Evolutionary conservation across 2,888 invertebrate species (phyloP), one percentile per base, ranked within the genome.

Genomic region (Schrankia costaestrigalis): DNA sequence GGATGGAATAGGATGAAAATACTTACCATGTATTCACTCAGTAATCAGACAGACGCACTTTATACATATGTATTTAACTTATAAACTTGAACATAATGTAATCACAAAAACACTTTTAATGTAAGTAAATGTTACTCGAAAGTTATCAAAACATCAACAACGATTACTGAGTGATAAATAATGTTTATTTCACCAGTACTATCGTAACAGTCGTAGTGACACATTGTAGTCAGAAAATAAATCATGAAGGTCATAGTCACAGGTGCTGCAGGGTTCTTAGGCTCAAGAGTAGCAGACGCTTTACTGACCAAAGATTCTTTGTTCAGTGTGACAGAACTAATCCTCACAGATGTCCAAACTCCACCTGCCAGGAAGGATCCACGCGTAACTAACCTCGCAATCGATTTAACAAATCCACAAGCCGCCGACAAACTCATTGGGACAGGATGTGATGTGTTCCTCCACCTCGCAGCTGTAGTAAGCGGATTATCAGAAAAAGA

Each of bases 401-500:
- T 56, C 1, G 53, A 59, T 14, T 32, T 57, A 1, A 42, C 53
- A 2, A 41, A 43, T 5, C 32, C 66, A 5, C 63, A 49, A 0
- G 73, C 71, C 11, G 70, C 74, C 2, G 64, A 59, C 1, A 35
- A 28, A 0, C 57, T 79, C 1, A 49, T 81, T 4, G 46, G 58
- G 3, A 9, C 54, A n/a, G 56, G 60, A 10, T 59, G 63, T 21
- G 65, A 67, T 31, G 60, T 74, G 6, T 28, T 84, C 9, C 78
- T 82, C 43, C 86, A 86, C 39, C 62, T 86, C 1, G 85, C 85
- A 1, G 85, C 86, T 10, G 56, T 80, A 5, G 83, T 86, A 13
- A 85, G 84, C 38, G 85, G 86, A 0, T 71, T 71, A 25, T 80
- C 85, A 6, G 86, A 86, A 60, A 56, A 51, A 0, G 76, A 85